Conservation (phyloP, 1,140 invertebrate species). For the Panagrolaimus sp. region DNA sequence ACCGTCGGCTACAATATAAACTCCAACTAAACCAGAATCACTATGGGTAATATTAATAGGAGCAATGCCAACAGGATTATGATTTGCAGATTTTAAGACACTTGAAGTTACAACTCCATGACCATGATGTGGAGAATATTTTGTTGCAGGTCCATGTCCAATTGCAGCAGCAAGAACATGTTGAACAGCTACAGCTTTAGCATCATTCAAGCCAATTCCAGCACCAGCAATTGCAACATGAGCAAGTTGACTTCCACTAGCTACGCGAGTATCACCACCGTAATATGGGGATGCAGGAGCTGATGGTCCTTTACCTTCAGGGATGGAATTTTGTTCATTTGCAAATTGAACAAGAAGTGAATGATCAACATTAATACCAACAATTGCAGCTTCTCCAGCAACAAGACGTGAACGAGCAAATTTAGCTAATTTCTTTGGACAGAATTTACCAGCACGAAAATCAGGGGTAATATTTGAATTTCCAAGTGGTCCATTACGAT, state of each 20-base stretch:
- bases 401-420: slow-evolving; percentile 42
- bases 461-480: slow-evolving; percentile 42
- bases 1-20: slow-evolving; percentile 49
- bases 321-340: slow-evolving; percentile 26
- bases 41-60: slow-evolving; percentile 43
- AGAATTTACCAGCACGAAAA: slow-evolving; percentile 31
- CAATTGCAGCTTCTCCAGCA: slow-evolving; percentile 41
- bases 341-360: slow-evolving; percentile 46
- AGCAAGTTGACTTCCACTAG: slow-evolving; percentile 27
- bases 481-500: slow-evolving; percentile 49
- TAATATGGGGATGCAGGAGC: slow-evolving; percentile 39
- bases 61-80: slow-evolving; percentile 32
- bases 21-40: slow-evolving; percentile 47
- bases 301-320: slow-evolving; percentile 26
- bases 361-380: slow-evolving; percentile 55
- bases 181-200: slow-evolving; percentile 48
- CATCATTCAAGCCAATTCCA: slow-evolving; percentile 43
- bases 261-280: slow-evolving; percentile 44
- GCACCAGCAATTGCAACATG: slow-evolving; percentile 54
- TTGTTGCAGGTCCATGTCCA: slow-evolving; percentile 31
- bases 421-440: slow-evolving; percentile 23
- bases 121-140: slow-evolving; percentile 29
- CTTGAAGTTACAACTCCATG: slow-evolving; percentile 31
- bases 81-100: slow-evolving; percentile 41
- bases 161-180: slow-evolving; percentile 43